Percentiles rank a stretch among this genome's conserved stretches.
Conservation (phyloP, 2,888 invertebrate genomes). For the Podotricha telesiphe region DNA sequence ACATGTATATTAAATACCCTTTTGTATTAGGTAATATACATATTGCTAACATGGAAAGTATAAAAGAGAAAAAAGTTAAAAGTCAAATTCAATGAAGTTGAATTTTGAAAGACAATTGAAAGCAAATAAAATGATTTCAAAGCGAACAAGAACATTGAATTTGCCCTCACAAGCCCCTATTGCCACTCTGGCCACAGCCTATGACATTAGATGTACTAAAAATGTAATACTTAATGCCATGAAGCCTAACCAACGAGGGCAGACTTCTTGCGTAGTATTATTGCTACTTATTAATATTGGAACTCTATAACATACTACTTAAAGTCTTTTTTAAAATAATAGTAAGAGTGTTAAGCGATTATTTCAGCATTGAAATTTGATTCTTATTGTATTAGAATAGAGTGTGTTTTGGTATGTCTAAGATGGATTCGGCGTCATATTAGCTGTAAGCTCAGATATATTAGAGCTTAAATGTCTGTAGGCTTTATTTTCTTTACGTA, state of each 20-base stretch:
- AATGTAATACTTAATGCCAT: constrained; percentile 67
- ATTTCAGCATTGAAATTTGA: not conserved
- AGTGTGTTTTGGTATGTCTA: not conserved
- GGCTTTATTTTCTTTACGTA: not conserved
- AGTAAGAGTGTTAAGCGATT: not conserved
- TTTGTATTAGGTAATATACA: no score
- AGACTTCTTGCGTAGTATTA: constrained; percentile 49
- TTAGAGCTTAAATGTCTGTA: not conserved
- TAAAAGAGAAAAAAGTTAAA: no score
- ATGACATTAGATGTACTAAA: constrained; percentile 55
- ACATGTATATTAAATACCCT: no score
- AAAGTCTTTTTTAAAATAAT: constrained; percentile 20
- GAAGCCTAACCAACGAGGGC: constrained; percentile 63
- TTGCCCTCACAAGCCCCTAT: not conserved
- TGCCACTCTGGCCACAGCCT: not conserved
- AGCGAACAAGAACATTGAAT: no score
- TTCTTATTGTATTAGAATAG: not conserved
- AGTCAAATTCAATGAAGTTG: no score
- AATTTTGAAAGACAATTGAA: no score
- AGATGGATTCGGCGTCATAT: not conserved
- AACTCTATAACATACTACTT: constrained; percentile 24
- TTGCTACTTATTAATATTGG: constrained; percentile 40
- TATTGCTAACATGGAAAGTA: no score
- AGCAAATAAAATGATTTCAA: no score
- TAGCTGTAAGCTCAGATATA: not conserved